Evolutionary conservation across 1,140 invertebrate species (phyloP), one percentile per base, ranked within the genome.

Genomic region (Drosophila repletoides): DNA sequence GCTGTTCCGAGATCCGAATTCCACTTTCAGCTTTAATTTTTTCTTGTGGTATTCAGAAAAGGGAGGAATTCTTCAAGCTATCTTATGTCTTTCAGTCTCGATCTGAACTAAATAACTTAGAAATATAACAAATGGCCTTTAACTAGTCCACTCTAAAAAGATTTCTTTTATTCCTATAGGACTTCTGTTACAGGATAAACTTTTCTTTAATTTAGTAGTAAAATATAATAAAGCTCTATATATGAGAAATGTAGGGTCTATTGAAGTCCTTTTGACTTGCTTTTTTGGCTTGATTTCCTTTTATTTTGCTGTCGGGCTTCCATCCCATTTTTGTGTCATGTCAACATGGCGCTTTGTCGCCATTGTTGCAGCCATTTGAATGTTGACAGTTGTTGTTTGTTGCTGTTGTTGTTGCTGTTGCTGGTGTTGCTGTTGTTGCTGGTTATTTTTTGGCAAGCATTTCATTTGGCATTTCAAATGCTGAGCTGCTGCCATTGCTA

Each of bases 401-500:
- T 29, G 17, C 38, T 55, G 38, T 5, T 45, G 21, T 22, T 36
- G 40, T n/a, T 15, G 38, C 34, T 52, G 14, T n/a, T 61, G 24
- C 36, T 64, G 24, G 28, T 49, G 33, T 12, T 40, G 33, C 12
- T 49, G 14, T 43, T 53, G 59, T 6, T 36, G 19, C n/a, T 46
- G 3, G 22, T 41, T 24, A 2, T 29, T 38, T 63, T 48, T 65
- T 51, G 41, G 53, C 45, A 28, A 60, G 36, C 34, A 72, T 67
- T 61, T 60, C 26, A 60, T 55, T 74, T 38, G 36, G 43, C 60
- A 76, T 76, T 72, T 59, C 49, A 34, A 22, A 43, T 51, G 46
- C 26, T 36, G 33, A 61, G 19, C 24, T 38, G 34, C 68, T 72
- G 72, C 29, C 76, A 65, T 72, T 63, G 76, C 68, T 81, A 83